phyloP scores from a whole-genome alignment of 1,140 invertebrate species.

The Brachionus paranguensis region DNA sequence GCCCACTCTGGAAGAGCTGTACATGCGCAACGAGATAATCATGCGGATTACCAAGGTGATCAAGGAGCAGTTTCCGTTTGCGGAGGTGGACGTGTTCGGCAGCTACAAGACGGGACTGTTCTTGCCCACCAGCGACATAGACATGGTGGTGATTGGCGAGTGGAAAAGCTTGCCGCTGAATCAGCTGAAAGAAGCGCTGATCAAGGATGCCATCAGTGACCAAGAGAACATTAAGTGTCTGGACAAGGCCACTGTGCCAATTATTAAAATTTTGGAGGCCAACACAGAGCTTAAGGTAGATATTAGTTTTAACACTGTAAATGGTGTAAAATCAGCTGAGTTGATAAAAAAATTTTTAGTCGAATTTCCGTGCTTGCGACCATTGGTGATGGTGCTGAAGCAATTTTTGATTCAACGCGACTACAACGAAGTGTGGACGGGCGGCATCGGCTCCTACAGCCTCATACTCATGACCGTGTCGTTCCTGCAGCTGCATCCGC shows the following conservation, averaged over 20 bases:
- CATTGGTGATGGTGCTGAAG: constrained; percentile 91
- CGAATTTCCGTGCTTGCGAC: constrained; percentile 75
- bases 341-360: constrained; percentile 70
- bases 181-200: not conserved
- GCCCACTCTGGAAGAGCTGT: constrained; percentile 27
- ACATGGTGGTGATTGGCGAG: constrained; percentile 87
- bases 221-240: constrained; percentile 16
- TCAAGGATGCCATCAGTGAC: constrained; percentile 42
- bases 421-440: constrained; percentile 97
- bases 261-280: constrained; percentile 91
- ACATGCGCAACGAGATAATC: constrained; percentile 25
- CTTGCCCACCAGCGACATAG: constrained; percentile 87
- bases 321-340: constrained; percentile 86
- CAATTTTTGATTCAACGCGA: constrained; percentile 93
- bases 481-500: constrained; percentile 77
- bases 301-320: constrained; percentile 96
- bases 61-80: constrained; percentile 15
- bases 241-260: constrained; percentile 65
- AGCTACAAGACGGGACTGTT: constrained; percentile 87
- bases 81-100: constrained; percentile 65
- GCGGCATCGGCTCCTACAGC: constrained; percentile 96
- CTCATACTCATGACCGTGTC: constrained; percentile 96
- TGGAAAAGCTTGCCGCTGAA: constrained; percentile 62
- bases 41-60: not conserved
- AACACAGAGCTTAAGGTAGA: constrained; percentile 87